Percentiles rank a stretch among this genome's conserved stretches.
Conservation (phyloP, 2,113 vertebrate genomes). For the Phrynosoma platyrhinos region DNA sequence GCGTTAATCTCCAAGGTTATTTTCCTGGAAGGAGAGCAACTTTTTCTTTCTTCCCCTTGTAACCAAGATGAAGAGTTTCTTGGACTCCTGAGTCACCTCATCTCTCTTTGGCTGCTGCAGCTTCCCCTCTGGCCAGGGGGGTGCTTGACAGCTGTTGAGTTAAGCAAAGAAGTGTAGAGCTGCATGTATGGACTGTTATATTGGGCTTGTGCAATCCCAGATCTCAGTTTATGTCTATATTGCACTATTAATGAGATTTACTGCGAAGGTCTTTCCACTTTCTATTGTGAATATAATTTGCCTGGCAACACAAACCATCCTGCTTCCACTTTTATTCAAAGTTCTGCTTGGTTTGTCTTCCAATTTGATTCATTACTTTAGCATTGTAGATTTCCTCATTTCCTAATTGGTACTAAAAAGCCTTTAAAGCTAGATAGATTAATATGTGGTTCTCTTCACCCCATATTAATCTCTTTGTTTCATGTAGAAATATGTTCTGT, state of each 20-base stretch:
- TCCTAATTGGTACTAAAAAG: background rate
- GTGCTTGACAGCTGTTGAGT: no score
- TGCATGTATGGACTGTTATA: no score
- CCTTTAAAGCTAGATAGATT: background rate
- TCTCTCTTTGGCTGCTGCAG: no score
- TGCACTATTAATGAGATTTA: background rate
- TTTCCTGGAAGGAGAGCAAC: no score
- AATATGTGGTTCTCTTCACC: accelerated
- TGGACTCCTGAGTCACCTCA: no score
- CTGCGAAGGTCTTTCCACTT: background rate
- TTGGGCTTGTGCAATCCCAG: no score
- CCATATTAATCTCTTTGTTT: accelerated
- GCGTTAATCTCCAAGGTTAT: no score
- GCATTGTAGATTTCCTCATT: background rate
- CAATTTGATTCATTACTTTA: background rate
- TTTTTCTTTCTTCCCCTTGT: no score
- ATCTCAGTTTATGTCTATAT: background rate
- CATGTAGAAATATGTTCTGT: accelerated
- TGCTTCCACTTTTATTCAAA: background rate
- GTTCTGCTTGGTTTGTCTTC: background rate
- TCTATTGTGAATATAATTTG: background rate
- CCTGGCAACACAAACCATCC: background rate
- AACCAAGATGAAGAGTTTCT: no score
- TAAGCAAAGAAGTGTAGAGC: no score
- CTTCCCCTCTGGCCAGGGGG: no score